These are phyloP conservation scores for Apostichopus parvimensis DNA, from an alignment of 35 echinoderm and acorn worm genomes.

Conservation along the genomic window DNA sequence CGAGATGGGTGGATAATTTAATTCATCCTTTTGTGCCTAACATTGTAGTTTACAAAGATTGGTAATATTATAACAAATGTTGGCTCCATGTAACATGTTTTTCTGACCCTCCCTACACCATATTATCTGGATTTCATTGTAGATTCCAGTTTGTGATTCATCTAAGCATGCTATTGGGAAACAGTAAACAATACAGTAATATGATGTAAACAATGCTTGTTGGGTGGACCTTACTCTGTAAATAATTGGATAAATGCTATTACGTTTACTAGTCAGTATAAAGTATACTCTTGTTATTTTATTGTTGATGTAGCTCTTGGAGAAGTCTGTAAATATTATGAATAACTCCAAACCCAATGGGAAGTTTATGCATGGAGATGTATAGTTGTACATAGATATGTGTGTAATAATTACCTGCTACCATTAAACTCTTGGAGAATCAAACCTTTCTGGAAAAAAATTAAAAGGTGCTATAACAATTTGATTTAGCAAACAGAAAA, in stretches of 20 bases:
- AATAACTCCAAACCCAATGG: not conserved
- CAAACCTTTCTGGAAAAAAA: not conserved
- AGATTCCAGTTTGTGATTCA: not conserved
- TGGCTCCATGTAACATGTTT: not conserved
- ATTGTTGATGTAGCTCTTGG: not conserved
- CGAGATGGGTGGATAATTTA: not conserved
- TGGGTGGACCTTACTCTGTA: not conserved
- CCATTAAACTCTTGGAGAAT: not conserved
- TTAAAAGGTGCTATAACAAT: not conserved
- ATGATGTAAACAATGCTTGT: not conserved
- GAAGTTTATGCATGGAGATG: not conserved
- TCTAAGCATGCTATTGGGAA: not conserved
- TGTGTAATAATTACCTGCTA: not conserved
- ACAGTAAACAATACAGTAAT: not conserved
- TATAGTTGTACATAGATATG: not conserved
- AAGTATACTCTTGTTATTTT: not conserved
- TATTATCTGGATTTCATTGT: not conserved
- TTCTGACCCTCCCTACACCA: not conserved
- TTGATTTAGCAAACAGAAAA: not conserved
- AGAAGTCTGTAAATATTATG: constrained; percentile 6
- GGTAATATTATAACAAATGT: not conserved
- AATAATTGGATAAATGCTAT: not conserved
- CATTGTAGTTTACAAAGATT: not conserved
- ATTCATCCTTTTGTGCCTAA: not conserved
- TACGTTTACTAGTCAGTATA: not conserved